Evolutionary conservation across 2,888 invertebrate genomes (phyloP), one percentile per base, ranked within the genome.

Genomic region (Smittia aterrima): DNA sequence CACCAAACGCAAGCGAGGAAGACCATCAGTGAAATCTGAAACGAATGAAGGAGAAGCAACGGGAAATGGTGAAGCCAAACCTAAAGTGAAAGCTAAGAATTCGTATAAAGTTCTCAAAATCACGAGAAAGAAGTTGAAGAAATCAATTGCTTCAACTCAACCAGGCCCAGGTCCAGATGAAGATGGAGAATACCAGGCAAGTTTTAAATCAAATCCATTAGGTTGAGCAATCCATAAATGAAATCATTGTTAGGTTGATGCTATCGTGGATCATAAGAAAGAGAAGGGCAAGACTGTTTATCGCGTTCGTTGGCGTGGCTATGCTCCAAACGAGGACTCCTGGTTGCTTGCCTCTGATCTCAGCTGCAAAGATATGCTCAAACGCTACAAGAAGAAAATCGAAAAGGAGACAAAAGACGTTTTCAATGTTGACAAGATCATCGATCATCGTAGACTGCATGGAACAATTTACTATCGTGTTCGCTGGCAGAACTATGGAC

Each of bases 281-380:
- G 86, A 89, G 7, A 88, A 87, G 78, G 90, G 91, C 1, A 86
- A 88, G 71, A 83, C 87, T 1, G 88, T 88, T 78, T 92, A 88
- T 79, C 82, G 90, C 41, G 90, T 92, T 47, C 86, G 90, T 77
- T 92, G 92, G 92, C 92, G 91, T 79, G 92, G 92, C 0, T 92
- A 91, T 77, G 85, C 85, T 75, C 85, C 87, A 66, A 87, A 87
- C 54, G 86, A 85, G 76, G 91, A 92, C 78, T 90, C 90, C 0
- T 92, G 92, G 92, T 91, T 92, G 79, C 87, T 89, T 4, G 90
- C 89, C 77, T 85, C 86, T 53, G 89, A 90, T 7, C 80, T 92
- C 0, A 89, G 88, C 74, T 92, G 92, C 79, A 86, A 88, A 1
- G 88, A 89, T 41, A 80, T 92, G 41, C 88, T 93, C 13, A 85